Base-by-base conservation (phyloP, 2,888 invertebrate species). In the Oeneis ivallda region DNA sequence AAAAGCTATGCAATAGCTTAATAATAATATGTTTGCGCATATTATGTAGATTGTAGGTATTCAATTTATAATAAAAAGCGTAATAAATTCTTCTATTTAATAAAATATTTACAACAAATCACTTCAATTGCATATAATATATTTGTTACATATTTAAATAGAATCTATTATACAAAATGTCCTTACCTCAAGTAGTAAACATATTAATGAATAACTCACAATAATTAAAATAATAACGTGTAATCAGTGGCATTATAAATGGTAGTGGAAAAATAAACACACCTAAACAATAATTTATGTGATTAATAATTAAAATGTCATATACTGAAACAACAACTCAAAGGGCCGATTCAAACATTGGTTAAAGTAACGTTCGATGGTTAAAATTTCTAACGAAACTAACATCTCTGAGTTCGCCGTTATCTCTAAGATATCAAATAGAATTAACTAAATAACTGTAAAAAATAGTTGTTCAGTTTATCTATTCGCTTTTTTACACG, bases 101-200 rank as follows among this genome's bases (percentile, higher is more conserved):
- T 58, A 58, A 17, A 17, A 47, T 49, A 60, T 60, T 47, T 60
- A 47, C 49, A 49, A 7, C 13, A 45, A 37, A 11, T 47, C 34
- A 47, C 47, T 34, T 59, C 34, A 17, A 59, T 47, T 34, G 8
- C 47, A 8, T 15, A 47, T 37, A 17, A 47, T 47, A 34, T 49
- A 59, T 32, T 37, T 47, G 47, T 49, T 17, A 13, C 26, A 26
- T 17, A 34, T n/a, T 50, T 49, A n/a, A 19, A 17, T 13, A 47
- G 32, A 47, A 58, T 34, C 45, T 34, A 58, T 58, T 34, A 58
- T 47, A 58, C 45, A 58, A 47, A 47, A 47, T 47, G 45, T 58
- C 58, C 32, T 39, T 17, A 53, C 4, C 7, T 41, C 13, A 41
- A 19, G 19, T 13, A 57, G 19, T 32, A 57, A 57, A 45, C 43